phyloP scores from a whole-genome alignment of 2,113 vertebrate genomes.

The Indicator maculatus region DNA sequence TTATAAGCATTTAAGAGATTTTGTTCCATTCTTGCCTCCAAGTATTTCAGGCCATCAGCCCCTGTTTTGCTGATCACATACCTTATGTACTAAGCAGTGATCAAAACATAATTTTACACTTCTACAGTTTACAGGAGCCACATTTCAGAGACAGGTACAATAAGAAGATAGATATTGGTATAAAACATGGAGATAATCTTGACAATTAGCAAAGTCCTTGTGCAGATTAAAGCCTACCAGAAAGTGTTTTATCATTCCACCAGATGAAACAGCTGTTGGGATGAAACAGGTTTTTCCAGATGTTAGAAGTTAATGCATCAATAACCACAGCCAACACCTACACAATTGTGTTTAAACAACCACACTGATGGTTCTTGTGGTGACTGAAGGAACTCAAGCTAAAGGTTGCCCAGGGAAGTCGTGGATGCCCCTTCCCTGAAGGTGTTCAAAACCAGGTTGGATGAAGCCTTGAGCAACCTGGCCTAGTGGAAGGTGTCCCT shows the following conservation, averaged over 20 bases:
- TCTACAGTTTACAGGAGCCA: background rate
- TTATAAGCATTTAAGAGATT: slow-evolving; percentile 6
- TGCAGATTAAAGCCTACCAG: background rate
- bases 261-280: background rate
- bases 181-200: background rate
- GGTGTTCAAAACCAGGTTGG: too few species aligned
- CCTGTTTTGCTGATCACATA: background rate
- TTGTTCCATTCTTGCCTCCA: background rate
- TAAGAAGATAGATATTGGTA: background rate
- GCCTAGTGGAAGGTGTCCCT: too few species aligned
- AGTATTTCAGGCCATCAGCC: background rate
- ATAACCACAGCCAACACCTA: background rate
- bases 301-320: background rate
- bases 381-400: background rate
- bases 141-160: background rate
- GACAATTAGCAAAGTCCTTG: background rate
- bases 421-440: too few species aligned
- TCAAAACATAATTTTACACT: background rate
- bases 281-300: background rate
- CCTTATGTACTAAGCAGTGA: background rate
- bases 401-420: background rate
- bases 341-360: background rate
- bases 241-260: background rate
- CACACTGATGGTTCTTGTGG: background rate
- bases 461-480: too few species aligned